Evolutionary conservation across 1,140 invertebrate species (phyloP), one percentile per base, ranked within the genome.

Genomic region (Lucilia cuprina): DNA sequence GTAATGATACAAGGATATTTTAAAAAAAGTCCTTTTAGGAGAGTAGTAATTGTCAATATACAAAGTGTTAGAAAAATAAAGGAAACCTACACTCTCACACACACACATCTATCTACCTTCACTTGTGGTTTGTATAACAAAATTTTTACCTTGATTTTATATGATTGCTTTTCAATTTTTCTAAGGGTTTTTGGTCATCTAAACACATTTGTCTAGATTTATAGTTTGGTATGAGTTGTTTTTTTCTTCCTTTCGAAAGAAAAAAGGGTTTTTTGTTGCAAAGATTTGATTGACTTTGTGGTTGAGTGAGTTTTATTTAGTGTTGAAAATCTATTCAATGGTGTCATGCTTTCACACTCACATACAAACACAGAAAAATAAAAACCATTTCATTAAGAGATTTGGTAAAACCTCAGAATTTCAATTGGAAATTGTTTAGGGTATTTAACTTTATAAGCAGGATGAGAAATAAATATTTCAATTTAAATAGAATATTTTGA

Each of bases 231-330:
- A 3, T 7, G 41, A 55, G 50, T 13, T 1, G 5, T 55, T 8
- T 55, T 8, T 12, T 55, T 5, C 1, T 13, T n/a, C 17, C 13
- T 17, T 17, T 17, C 3, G 4, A 55, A 55, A 55, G 50, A 77
- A 35, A n/a, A 41, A 77, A 77, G 19, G 74, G 34, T 77, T 77
- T 75, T 77, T 49, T 80, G 5, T 21, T 21, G 41, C 41, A 49
- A 49, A 80, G 77, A 80, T 80, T 80, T 80, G 41, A 80, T 80
- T 49, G 41, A 80, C 77, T 80, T 80, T 80, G 77, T 12, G 77
- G 41, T 80, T 80, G 77, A 80, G 19, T 80, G 77, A 80, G 47
- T 80, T 47, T 80, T 80, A 80, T 80, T 80, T 49, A 80, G 77
- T 70, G 65, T 70, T 70, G 65, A 70, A 21, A 70, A 70, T 12